Conservation (phyloP, 37 sponge, comb jelly and placozoan genomes). For the Chondrosia reniformis region DNA sequence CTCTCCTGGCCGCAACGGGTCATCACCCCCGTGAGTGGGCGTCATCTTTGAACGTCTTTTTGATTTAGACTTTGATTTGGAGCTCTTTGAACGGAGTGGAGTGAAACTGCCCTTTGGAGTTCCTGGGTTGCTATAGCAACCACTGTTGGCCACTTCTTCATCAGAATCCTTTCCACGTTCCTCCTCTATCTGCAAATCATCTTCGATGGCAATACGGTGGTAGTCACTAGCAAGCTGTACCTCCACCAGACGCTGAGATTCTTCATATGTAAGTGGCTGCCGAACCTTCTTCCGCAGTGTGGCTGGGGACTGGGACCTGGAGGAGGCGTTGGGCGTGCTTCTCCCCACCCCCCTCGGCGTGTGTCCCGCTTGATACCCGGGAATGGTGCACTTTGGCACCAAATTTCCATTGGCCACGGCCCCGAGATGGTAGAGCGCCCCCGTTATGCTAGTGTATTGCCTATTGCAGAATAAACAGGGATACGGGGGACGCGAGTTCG, state of each 20-base stretch:
- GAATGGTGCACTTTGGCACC: neutral
- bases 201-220: constrained; percentile 61
- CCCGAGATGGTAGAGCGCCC: constrained; percentile 70
- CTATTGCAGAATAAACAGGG: constrained; percentile 60
- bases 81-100: neutral
- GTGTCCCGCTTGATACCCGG: neutral
- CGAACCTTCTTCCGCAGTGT: constrained; percentile 30
- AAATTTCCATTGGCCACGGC: constrained; percentile 3
- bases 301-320: constrained; percentile 28
- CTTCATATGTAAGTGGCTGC: constrained; percentile 76
- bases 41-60: constrained; percentile 53
- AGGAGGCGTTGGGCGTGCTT: neutral
- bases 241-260: constrained; percentile 76
- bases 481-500: constrained; percentile 39
- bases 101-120: constrained; percentile 15
- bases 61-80: neutral
- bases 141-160: constrained; percentile 3
- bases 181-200: constrained; percentile 14
- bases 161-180: constrained; percentile 4
- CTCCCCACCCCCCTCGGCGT: neutral
- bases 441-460: constrained; percentile 61
- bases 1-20: neutral
- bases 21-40: neutral
- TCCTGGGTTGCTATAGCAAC: constrained; percentile 12
- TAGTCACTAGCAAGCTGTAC: constrained; percentile 56